Base-by-base conservation (phyloP, 2,888 invertebrate species). In the Yponomeuta malinellus region DNA sequence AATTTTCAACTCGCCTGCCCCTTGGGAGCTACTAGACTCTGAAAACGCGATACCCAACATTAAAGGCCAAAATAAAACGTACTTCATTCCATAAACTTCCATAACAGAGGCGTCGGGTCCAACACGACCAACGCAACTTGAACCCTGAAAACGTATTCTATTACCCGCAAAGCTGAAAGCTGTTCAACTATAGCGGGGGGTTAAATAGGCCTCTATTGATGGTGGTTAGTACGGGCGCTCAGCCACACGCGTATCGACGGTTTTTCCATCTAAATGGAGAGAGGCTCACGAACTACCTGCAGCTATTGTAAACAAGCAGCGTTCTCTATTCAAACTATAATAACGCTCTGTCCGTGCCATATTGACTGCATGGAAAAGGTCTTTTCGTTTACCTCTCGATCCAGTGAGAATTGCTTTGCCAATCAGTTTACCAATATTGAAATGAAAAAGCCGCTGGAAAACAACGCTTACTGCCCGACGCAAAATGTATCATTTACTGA, bases 221-320 rank as follows among this genome's bases (percentile, higher is more conserved):
- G 68, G 52, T 52, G 67, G 67, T 31, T 33, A 67, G 67, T 43
- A 43, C n/a, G 37, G 67, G 43, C 67, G n/a, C 82, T 79, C 79
- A 81, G 81, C 82, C 83, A 80, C 83, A 81, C 83, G 80, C 83
- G 83, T 86, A 88, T 88, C 86, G 85, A 85, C 83, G 85, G 84
- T 82, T 81, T 86, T 84, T 83, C 83, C 85, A 88, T 89, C 88
- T 89, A 87, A 88, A 89, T 88, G 83, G 86, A 87, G 88, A 87
- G 83, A 81, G 82, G 83, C 83, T 88, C 89, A 89, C 88, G 88
- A 88, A 87, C 83, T 87, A 89, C 90, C 87, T 86, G 86, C 86
- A 88, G 89, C 87, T 84, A 89, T 89, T 88, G 87, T 89, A 89
- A 89, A 89, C 88, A 90, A 89, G 87, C 85, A 84, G 81, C 83